A percentile compares a stretch with the other conserved stretches of the same genome.
phyloP scores from a whole-genome alignment of 1,140 invertebrate species.

The Brachionus paranguensis region DNA sequence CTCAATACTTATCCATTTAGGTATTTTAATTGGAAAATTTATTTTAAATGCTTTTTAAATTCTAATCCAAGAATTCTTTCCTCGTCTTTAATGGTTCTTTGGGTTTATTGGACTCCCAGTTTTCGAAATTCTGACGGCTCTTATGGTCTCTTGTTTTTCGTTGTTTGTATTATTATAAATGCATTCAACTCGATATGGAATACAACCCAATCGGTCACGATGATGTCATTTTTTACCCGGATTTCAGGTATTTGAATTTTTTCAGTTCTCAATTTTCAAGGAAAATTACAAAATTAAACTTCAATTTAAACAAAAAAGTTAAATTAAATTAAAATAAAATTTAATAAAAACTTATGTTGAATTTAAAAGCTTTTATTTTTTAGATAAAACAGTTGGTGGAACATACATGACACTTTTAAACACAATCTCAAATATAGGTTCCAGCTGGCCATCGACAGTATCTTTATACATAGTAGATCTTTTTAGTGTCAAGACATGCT shows the following conservation, averaged over 20 bases:
- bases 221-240: constrained; percentile 74
- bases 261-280: too few species aligned
- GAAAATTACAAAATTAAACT: too few species aligned
- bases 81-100: background rate
- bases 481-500: background rate
- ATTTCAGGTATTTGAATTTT: constrained; percentile 60
- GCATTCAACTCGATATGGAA: background rate
- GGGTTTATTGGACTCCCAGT: background rate
- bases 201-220: constrained; percentile 64
- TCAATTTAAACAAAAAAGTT: too few species aligned
- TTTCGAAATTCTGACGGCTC: background rate
- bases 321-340: too few species aligned
- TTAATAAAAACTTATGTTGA: constrained; percentile 59
- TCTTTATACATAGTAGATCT: background rate
- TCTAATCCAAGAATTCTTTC: background rate
- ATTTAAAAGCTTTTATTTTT: background rate
- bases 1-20: constrained; percentile 79
- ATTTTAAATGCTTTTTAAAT: background rate
- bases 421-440: constrained; percentile 82
- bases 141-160: background rate
- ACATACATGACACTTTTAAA: constrained; percentile 99
- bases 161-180: background rate
- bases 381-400: constrained; percentile 74
- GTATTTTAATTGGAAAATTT: background rate
- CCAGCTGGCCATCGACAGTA: constrained; percentile 1